Evolutionary conservation across 2,797 vertebrate species (phyloP).

Genomic region (Picus viridis): DNA sequence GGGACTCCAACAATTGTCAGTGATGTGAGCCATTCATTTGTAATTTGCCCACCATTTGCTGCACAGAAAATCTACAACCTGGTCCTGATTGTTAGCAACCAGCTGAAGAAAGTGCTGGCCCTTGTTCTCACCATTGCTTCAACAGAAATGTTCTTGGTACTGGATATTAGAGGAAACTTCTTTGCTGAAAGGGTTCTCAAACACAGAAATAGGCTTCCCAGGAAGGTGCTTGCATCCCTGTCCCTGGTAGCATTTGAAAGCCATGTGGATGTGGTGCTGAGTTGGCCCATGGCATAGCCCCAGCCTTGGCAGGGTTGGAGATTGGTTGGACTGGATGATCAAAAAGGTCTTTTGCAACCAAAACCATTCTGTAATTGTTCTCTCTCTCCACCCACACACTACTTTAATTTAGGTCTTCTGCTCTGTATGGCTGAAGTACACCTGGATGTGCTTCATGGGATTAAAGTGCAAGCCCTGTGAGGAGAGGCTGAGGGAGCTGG

Average conservation of each 20-base stretch:
- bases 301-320: no score
- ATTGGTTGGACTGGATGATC: no score
- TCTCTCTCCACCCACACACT: not conserved
- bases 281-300: no score
- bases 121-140: not conserved
- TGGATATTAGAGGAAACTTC: no score
- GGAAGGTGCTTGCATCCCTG: no score
- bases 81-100: not conserved
- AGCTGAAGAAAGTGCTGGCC: not conserved
- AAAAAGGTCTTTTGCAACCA: no score
- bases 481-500: no score
- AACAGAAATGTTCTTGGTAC: not conserved
- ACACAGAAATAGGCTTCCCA: no score
- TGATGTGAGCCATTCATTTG: not conserved
- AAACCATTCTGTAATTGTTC: not conserved
- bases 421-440: no score
- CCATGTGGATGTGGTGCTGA: no score
- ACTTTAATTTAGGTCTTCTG: not conserved
- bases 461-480: not conserved
- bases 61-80: not conserved
- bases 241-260: no score
- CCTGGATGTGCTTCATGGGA: rapidly evolving
- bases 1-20: not conserved
- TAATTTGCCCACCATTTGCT: not conserved
- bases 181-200: no score